Evolutionary conservation across 2,113 vertebrate species (phyloP).

Genomic region (Podarcis raffonei): DNA sequence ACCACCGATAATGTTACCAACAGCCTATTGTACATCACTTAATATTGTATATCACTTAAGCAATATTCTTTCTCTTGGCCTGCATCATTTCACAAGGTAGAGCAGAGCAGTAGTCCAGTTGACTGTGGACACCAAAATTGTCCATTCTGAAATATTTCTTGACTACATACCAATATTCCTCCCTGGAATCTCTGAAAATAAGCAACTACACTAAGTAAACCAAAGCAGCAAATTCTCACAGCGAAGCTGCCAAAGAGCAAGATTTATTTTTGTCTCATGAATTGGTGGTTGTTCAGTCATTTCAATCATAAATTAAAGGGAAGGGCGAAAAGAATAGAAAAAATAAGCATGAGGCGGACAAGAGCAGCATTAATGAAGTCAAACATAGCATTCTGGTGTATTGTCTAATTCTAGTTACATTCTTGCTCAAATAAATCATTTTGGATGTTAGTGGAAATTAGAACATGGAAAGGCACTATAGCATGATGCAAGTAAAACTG

Average conservation of each 20-base stretch:
- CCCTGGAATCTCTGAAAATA: neutral
- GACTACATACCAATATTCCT: neutral
- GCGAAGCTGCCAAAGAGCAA: neutral
- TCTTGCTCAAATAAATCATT: neutral
- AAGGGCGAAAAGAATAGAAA: neutral
- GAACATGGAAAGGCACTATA: neutral
- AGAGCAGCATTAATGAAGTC: neutral
- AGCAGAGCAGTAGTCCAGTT: neutral
- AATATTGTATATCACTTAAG: neutral
- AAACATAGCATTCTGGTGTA: neutral
- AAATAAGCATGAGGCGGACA: neutral
- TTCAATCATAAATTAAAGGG: slow-evolving; percentile 16
- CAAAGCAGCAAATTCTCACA: neutral
- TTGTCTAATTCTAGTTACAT: neutral
- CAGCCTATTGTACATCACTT: neutral
- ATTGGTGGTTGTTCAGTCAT: slow-evolving; percentile 6
- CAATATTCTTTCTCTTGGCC: neutral
- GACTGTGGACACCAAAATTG: neutral
- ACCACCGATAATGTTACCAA: neutral
- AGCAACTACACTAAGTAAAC: neutral
- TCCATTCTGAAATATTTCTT: neutral
- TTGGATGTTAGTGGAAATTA: neutral
- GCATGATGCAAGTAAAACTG: neutral
- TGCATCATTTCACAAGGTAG: neutral
- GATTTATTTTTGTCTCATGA: neutral